Evolutionary conservation across 2,797 vertebrate species (phyloP).

Genomic region (Trematomus bernacchii): DNA sequence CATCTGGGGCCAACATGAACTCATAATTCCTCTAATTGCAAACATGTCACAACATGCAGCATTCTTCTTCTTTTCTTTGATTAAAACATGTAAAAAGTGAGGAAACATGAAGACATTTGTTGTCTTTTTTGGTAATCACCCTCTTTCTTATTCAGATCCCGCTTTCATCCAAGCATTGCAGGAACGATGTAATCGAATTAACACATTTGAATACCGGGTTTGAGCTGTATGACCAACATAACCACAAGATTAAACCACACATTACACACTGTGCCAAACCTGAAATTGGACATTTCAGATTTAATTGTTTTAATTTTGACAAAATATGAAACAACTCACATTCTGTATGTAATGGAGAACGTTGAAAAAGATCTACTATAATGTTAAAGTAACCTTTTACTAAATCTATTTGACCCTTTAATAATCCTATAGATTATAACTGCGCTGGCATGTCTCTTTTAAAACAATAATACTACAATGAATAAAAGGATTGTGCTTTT

Average conservation of each 20-base stretch:
- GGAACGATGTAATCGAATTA: not conserved
- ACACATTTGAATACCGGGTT: not conserved
- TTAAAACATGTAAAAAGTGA: not conserved
- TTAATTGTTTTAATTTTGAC: not conserved
- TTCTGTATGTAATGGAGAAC: not conserved
- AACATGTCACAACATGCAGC: constrained; percentile 26
- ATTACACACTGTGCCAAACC: not conserved
- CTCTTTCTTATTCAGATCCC: not conserved
- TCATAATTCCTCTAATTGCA: constrained; percentile 39
- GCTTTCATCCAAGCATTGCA: not conserved
- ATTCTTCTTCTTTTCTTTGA: constrained; percentile 19
- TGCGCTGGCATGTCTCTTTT: not conserved
- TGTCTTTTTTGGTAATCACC: constrained; percentile 9
- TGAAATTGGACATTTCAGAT: not conserved
- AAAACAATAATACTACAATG: not conserved
- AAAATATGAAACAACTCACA: not conserved
- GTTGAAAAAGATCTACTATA: not conserved
- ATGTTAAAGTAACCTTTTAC: not conserved
- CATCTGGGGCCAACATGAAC: constrained; percentile 31
- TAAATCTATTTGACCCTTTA: not conserved
- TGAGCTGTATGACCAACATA: not conserved
- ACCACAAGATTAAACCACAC: not conserved
- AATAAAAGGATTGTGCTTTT: not conserved
- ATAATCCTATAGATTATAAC: not conserved
- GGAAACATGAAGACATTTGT: constrained; percentile 2